Percentiles rank a stretch among this genome's conserved stretches.
Evolutionary conservation across 2,797 vertebrate species (phyloP).

Genomic region (Hylomyscus alleni): DNA sequence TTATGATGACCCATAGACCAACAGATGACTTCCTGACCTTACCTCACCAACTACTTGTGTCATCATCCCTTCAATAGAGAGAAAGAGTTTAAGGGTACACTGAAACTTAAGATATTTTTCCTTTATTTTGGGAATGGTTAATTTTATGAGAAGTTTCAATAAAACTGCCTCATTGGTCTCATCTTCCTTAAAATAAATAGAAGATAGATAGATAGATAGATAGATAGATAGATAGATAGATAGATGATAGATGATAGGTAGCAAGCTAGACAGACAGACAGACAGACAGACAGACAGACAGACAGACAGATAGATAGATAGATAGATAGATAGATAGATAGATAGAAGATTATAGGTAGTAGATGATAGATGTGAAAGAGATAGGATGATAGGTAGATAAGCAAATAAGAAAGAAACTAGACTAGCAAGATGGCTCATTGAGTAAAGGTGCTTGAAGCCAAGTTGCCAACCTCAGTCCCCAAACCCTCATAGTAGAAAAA

Average conservation of each 20-base stretch:
- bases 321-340: neutral
- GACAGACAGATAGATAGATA: neutral
- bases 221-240: neutral
- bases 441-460: neutral
- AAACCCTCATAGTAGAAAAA: neutral
- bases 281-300: neutral
- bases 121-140: neutral
- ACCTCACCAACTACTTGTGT: neutral
- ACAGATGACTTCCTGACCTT: neutral
- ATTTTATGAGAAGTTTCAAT: conserved; percentile 13
- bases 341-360: neutral
- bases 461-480: neutral
- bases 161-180: neutral
- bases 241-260: neutral
- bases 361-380: neutral
- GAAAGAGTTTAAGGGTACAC: neutral
- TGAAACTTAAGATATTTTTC: conserved; percentile 4
- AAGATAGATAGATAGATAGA: neutral
- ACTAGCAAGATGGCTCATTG: neutral
- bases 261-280: neutral
- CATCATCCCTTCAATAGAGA: neutral
- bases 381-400: neutral
- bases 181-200: neutral
- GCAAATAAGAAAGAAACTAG: neutral
- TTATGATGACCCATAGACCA: neutral